A percentile compares a stretch with the other conserved stretches of the same genome.
phyloP scores from a whole-genome alignment of 2,888 invertebrate species.

The Metallyticus violacea region DNA sequence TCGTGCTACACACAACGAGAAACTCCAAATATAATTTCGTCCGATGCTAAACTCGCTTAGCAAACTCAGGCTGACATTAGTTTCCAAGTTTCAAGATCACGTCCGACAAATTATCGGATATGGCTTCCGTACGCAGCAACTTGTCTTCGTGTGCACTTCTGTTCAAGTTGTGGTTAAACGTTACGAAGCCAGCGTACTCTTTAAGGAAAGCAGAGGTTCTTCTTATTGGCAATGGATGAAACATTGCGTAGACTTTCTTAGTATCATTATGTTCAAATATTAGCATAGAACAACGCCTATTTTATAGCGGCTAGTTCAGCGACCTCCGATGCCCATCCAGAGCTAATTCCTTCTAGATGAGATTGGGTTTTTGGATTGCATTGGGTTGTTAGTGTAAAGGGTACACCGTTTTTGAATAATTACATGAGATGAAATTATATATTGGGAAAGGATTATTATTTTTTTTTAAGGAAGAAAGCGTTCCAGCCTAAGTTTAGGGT shows the following conservation, averaged over 20 bases:
- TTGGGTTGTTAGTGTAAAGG: too few species aligned
- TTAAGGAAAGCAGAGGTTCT: background rate
- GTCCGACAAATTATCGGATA: background rate
- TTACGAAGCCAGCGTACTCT: background rate
- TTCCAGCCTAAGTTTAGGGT: too few species aligned
- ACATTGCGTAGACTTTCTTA: background rate
- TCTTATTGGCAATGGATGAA: background rate
- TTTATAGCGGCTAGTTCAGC: too few species aligned
- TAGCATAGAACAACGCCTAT: too few species aligned
- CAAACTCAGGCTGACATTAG: background rate
- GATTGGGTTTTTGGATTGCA: too few species aligned
- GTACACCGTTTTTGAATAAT: too few species aligned
- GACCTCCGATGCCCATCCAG: too few species aligned
- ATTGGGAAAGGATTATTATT: too few species aligned
- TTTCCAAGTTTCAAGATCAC: background rate
- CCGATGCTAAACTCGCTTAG: background rate
- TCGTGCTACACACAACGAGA: background rate
- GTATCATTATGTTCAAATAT: too few species aligned
- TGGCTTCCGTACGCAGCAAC: background rate
- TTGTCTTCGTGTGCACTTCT: background rate
- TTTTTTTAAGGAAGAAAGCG: too few species aligned
- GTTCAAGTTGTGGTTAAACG: background rate
- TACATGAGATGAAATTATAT: too few species aligned
- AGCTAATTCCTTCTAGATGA: too few species aligned
- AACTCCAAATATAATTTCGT: background rate